A percentile compares a stretch with the other conserved stretches of the same genome.
Evolutionary conservation across 2,888 invertebrate species (phyloP).

Genomic region (Theretra japonica): DNA sequence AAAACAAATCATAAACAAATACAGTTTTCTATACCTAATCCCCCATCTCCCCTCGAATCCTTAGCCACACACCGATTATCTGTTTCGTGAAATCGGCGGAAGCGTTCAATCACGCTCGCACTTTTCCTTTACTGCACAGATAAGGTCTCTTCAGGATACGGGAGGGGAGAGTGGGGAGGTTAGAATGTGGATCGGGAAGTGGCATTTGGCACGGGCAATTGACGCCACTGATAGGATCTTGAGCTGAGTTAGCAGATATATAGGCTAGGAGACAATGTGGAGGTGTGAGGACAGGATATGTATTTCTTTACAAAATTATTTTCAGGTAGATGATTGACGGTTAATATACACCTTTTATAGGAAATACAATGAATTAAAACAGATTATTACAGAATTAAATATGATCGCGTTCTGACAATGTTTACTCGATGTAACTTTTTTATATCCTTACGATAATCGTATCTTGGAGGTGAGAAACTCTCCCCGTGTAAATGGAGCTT

Average conservation of each 20-base stretch:
- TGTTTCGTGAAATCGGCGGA: constrained; percentile 73
- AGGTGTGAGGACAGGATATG: not conserved
- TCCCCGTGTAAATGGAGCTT: too few species aligned
- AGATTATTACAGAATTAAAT: too few species aligned
- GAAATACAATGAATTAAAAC: too few species aligned
- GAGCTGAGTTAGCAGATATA: constrained; percentile 79
- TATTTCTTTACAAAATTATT: not conserved
- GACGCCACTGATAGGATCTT: constrained; percentile 84
- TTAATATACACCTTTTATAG: too few species aligned
- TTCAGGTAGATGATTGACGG: too few species aligned
- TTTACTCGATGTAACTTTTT: too few species aligned
- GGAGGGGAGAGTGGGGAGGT: constrained; percentile 42
- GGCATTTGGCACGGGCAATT: constrained; percentile 86
- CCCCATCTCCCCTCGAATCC: constrained; percentile 40
- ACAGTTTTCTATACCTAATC: not conserved
- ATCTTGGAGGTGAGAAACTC: too few species aligned
- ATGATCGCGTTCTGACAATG: too few species aligned
- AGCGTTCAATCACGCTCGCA: constrained; percentile 76
- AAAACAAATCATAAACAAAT: not conserved
- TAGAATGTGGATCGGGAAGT: constrained; percentile 64
- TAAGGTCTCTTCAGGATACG: constrained; percentile 61
- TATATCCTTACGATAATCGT: too few species aligned
- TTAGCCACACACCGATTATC: constrained; percentile 66
- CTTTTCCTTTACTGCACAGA: constrained; percentile 63
- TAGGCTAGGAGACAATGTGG: constrained; percentile 53